These are phyloP conservation scores for Isaurus tuberculatus DNA, from an alignment of 92 coral and sea anemone genomes.

Conservation along the genomic window DNA sequence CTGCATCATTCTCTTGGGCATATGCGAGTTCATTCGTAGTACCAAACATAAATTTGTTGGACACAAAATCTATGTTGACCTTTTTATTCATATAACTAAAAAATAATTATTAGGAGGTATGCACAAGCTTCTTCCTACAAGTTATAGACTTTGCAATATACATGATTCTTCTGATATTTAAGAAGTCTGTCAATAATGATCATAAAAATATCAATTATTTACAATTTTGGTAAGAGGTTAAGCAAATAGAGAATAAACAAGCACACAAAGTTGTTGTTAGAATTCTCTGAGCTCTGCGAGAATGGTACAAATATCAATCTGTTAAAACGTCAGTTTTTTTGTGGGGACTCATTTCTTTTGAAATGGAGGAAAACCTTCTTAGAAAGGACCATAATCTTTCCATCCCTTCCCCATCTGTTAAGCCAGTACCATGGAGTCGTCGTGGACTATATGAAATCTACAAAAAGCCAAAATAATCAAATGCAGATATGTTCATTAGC, in stretches of 20 bases:
- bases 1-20: constrained; percentile 52
- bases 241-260: too few relatives aligned
- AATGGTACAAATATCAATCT: neutral
- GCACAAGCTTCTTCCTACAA: neutral
- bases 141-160: neutral
- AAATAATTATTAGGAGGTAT: neutral
- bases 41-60: neutral
- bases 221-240: too few relatives aligned
- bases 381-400: too few relatives aligned
- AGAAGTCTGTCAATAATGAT: neutral
- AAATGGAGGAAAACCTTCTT: too few relatives aligned
- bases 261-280: too few relatives aligned
- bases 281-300: neutral
- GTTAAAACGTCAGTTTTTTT: too few relatives aligned
- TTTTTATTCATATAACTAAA: neutral
- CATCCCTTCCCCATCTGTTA: too few relatives aligned
- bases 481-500: too few relatives aligned
- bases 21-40: constrained; percentile 38
- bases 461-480: too few relatives aligned
- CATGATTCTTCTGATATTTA: neutral
- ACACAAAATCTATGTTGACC: constrained; percentile 15
- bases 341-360: too few relatives aligned
- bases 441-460: too few relatives aligned
- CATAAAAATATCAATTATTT: neutral
- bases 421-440: too few relatives aligned